Base-by-base conservation (phyloP, 2,888 invertebrate species). In the Clivina fossor region DNA sequence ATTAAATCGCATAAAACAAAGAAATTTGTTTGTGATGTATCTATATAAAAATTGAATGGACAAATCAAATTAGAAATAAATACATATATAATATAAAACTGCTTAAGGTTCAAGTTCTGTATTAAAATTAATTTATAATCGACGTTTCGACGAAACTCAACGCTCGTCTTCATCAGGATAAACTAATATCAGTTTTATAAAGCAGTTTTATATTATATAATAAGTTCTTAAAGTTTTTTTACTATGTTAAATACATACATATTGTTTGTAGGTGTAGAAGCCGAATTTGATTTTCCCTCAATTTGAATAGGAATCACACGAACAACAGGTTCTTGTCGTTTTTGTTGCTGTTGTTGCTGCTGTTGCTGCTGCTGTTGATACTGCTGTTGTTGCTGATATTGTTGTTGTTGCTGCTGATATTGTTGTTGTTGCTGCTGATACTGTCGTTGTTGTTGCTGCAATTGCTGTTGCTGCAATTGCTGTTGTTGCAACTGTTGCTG, bases 291-390 rank as follows among this genome's bases (percentile, higher is more conserved):
- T 11, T 62, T 60, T 68, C 76, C 80, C 68, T 86, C 86, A 67
- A 86, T 77, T 66, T 84, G 82, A 57, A 88, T 80, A 1, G 87
- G 86, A 64, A 86, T 81, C 44, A 85, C 75, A 60, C 81, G 78
- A 51, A 75, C 71, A 59, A 43, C 37, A 22, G 41, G 56, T 16
- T 26, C 16, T 5, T 43, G 43, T 15, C 71, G 33, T 69, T 40
- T 71, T 65, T 61, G 70, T 68, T 57, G 68, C 46, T 60, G 35
- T 18, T 47, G 66, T 62, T 49, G 57, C 59, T 58, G 58, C 16
- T 58, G 60, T 16, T 58, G 59, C 9, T 41, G 18, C 5, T 47
- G 57, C 51, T 58, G 63, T 33, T 61, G 63, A 26, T 62, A 63
- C 51, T 50, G 63, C 46, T 51, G 61, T 40, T 58, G 62, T 50